Evolutionary conservation across 2,888 invertebrate genomes (phyloP).

Genomic region (Micoletzkya japonica): DNA sequence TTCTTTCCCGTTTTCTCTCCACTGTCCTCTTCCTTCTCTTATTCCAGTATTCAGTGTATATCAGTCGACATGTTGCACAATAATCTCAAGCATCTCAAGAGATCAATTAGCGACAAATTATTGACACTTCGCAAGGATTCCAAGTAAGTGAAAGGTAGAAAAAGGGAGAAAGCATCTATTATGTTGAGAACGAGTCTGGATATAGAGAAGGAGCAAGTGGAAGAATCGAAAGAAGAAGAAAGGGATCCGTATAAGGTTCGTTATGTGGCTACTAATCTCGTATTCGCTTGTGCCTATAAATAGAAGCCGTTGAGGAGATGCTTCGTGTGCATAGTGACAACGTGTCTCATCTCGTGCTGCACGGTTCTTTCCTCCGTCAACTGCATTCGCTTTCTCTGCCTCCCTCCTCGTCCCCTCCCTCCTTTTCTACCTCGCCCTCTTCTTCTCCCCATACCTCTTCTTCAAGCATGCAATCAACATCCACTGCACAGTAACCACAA

Average conservation of each 20-base stretch:
- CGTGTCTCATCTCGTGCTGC: slow-evolving; percentile 45
- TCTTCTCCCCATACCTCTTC: background rate
- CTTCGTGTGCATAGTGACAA: slow-evolving; percentile 47
- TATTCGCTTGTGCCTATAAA: no score
- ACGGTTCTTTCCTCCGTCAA: slow-evolving; percentile 45
- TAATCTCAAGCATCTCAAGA: slow-evolving; percentile 18
- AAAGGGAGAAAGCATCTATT: background rate
- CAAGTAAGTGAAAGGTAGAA: slow-evolving; percentile 17
- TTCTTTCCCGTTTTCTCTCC: slow-evolving; percentile 16
- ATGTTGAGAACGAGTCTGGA: background rate
- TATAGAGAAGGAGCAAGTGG: background rate
- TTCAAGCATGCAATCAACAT: slow-evolving; percentile 10
- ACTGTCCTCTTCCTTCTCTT: background rate
- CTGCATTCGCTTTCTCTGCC: slow-evolving; percentile 12
- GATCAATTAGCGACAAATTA: slow-evolving; percentile 25
- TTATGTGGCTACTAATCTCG: no score
- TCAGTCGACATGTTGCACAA: slow-evolving; percentile 7
- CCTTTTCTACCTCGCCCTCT: background rate
- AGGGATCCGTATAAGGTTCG: slow-evolving; percentile 22
- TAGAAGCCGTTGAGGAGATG: no score
- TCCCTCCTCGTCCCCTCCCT: background rate
- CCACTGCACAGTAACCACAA: no score
- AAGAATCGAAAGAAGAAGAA: background rate
- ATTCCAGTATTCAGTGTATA: background rate
- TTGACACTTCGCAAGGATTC: slow-evolving; percentile 2